A percentile compares a stretch with the other conserved stretches of the same genome.
Evolutionary conservation across 2,797 vertebrate species (phyloP).

Genomic region (Cyprinodon diabolis): DNA sequence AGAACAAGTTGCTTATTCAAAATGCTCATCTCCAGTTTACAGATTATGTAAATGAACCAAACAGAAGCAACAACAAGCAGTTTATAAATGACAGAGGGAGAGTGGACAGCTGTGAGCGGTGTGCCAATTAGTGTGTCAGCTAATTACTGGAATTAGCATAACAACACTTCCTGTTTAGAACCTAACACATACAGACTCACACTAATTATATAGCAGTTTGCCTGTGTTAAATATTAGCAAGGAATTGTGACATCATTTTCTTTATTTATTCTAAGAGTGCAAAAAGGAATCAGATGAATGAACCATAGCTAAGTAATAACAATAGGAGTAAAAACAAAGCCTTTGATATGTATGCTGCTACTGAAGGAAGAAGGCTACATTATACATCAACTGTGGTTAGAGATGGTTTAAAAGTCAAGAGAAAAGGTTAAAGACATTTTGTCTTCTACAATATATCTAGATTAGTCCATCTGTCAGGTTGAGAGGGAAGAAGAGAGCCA

Average conservation of each 20-base stretch:
- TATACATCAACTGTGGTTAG: background rate
- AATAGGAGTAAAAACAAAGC: background rate
- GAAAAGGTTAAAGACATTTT: background rate
- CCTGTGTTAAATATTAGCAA: slow-evolving; percentile 21
- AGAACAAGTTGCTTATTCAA: slow-evolving; percentile 35
- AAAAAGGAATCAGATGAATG: background rate
- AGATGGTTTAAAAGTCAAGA: background rate
- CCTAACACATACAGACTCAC: slow-evolving; percentile 39
- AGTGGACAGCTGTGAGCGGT: slow-evolving; percentile 50
- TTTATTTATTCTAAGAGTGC: too few relatives aligned
- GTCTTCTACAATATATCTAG: background rate
- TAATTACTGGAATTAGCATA: slow-evolving; percentile 77
- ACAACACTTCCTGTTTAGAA: slow-evolving; percentile 62
- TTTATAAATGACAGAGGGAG: slow-evolving; percentile 34
- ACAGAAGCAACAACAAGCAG: slow-evolving; percentile 16
- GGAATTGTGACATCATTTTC: slow-evolving; percentile 1
- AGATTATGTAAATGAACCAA: slow-evolving; percentile 51
- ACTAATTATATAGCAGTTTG: slow-evolving; percentile 49
- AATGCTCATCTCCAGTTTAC: slow-evolving; percentile 23
- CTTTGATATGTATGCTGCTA: background rate
- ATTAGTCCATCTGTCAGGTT: background rate
- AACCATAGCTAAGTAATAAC: background rate
- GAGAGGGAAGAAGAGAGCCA: background rate
- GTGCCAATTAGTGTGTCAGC: slow-evolving; percentile 70
- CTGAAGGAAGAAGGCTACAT: background rate